These are phyloP conservation scores for Oxyruncus cristatus DNA, from an alignment of 2,113 vertebrate genomes.

Conservation along the genomic window DNA sequence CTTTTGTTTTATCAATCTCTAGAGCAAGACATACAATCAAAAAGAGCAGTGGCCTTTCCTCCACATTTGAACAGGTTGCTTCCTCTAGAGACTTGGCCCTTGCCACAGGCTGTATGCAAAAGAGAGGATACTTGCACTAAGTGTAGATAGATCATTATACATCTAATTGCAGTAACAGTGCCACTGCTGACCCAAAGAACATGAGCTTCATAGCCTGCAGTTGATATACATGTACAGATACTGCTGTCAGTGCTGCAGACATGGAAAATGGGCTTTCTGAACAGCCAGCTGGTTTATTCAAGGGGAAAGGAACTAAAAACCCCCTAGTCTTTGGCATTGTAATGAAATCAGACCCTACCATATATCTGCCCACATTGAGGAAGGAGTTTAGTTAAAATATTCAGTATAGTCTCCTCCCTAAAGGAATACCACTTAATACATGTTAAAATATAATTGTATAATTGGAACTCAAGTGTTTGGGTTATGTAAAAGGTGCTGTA, in stretches of 20 bases:
- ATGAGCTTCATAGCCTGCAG: not conserved
- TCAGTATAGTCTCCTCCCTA: slow-evolving; percentile 2
- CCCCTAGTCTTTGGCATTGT: not conserved
- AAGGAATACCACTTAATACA: slow-evolving; percentile 48
- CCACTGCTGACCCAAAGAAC: not conserved
- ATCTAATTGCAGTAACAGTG: not conserved
- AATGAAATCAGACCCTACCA: not conserved
- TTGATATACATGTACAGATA: not conserved
- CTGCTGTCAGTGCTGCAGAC: not conserved
- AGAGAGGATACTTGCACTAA: not conserved
- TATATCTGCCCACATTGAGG: not conserved
- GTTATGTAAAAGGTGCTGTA: slow-evolving; percentile 59
- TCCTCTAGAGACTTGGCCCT: not conserved
- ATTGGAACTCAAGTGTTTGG: slow-evolving; percentile 44
- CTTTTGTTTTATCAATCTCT: not conserved
- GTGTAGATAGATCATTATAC: not conserved
- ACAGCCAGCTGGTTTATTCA: not conserved
- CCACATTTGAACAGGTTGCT: not conserved
- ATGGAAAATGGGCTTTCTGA: not conserved
- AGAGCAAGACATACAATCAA: not conserved
- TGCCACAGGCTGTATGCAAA: not conserved
- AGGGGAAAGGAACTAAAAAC: not conserved
- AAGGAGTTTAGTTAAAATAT: not conserved
- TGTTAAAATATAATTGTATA: slow-evolving; percentile 51
- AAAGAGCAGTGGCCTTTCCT: not conserved